Percentiles rank a stretch among this genome's conserved stretches.
Conservation (phyloP, 1,140 invertebrate species). For the Drosophila ficusphila region DNA sequence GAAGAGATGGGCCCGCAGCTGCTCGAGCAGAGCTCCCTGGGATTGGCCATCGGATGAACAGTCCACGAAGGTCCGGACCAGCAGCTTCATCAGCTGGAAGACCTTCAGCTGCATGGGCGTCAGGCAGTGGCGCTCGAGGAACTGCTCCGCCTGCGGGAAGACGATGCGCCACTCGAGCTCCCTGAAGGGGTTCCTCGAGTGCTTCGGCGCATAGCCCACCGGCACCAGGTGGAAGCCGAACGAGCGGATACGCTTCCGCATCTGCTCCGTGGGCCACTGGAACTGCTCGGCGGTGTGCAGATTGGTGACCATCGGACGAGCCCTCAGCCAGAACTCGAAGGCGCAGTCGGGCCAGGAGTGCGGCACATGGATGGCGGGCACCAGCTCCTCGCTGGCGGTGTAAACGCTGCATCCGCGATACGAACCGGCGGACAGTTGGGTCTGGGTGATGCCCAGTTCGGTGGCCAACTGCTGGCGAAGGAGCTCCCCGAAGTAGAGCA, state of each 20-base stretch:
- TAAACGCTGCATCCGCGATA: constrained; percentile 87
- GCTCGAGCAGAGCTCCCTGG: constrained; percentile 84
- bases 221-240: constrained; percentile 89
- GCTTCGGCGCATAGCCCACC: constrained; percentile 87
- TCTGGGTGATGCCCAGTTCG: constrained; percentile 85
- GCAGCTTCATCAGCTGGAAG: constrained; percentile 87
- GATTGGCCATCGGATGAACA: constrained; percentile 31
- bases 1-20: constrained; percentile 91
- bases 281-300: constrained; percentile 86
- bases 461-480: constrained; percentile 86
- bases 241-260: constrained; percentile 87
- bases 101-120: constrained; percentile 88
- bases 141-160: constrained; percentile 90
- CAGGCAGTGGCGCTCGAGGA: constrained; percentile 88
- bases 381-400: constrained; percentile 87
- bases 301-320: constrained; percentile 85
- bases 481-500: constrained; percentile 87
- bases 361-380: constrained; percentile 87
- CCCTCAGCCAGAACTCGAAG: constrained; percentile 87
- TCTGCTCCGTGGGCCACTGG: constrained; percentile 88
- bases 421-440: constrained; percentile 84
- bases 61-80: constrained; percentile 89
- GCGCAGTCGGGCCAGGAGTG: constrained; percentile 87
- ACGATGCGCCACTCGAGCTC: constrained; percentile 90
- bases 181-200: constrained; percentile 85